Base-by-base conservation (phyloP, 2,113 vertebrate species). In the Atractosteus spatula region DNA sequence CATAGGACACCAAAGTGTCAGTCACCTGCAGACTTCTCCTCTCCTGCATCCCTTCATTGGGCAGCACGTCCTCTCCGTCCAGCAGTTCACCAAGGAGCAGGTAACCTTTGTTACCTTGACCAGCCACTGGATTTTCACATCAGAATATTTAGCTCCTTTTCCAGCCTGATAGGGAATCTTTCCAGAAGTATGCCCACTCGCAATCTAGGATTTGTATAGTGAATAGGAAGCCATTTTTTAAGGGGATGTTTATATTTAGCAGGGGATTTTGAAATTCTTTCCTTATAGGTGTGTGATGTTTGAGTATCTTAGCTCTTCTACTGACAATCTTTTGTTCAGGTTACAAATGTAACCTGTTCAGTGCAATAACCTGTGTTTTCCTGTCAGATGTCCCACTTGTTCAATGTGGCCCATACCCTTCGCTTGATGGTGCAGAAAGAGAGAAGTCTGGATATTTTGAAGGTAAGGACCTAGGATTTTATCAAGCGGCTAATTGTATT, bases 1-100 rank as follows among this genome's bases (percentile, higher is more conserved):
- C 0, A 69, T 51, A 51, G 88, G 80, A 74, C 86, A 57, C 73
- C 41, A 73, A 55, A 79, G 85, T 0, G 0, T 79, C n/a, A 78
- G 91, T 41, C 95, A 97, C 83, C 79, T 92, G 43, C 95, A 93
- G 88, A 93, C 87, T 6, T 97, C 93, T 2, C 94, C 93, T 0
- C 74, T 94, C 74, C 91, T 98, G 64, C 93, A 98, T 82, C 90
- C 89, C 0, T 80, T 99, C 0, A 89, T 98, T 0, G 97, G 96
- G 41, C 97, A 99, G 78, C 97, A 99, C 66, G 74, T 99, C 76
- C 89, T 99, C 71, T 95, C 95, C 0, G 97, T 95, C 67, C 89
- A 76, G 66, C 97, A 99, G 87, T 99, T 99, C 88, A 96, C 92
- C 85, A 99, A 99, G 84, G 95, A 97, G 0, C 95, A 99, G 97